These are phyloP conservation scores for Hiodon alosoides DNA, from an alignment of 2,113 vertebrate genomes.

Conservation along the genomic window DNA sequence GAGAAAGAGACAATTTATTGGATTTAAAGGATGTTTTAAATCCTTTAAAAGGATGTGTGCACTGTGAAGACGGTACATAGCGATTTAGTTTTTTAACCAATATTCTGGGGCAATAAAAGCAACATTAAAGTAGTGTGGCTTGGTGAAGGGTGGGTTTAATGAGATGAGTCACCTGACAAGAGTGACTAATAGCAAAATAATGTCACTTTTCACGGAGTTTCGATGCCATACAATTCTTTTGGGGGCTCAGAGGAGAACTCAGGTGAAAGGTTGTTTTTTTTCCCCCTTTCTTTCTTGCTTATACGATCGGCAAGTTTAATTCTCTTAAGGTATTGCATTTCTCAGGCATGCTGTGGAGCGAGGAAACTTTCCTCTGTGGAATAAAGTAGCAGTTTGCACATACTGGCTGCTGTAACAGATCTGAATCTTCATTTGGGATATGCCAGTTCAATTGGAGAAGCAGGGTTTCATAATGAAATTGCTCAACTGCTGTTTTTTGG, in stretches of 20 bases:
- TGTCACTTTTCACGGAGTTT: neutral
- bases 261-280: neutral
- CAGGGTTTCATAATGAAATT: too few species aligned
- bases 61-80: neutral
- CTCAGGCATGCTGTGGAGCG: neutral
- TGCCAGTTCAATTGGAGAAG: too few species aligned
- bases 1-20: neutral
- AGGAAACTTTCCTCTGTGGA: too few species aligned
- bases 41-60: neutral
- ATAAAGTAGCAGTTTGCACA: too few species aligned
- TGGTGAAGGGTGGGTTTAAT: neutral
- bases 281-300: neutral
- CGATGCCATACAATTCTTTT: neutral
- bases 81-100: neutral
- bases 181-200: conserved; percentile 10
- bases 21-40: neutral
- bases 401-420: too few species aligned
- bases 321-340: neutral
- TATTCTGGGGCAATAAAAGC: conserved; percentile 3
- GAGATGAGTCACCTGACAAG: conserved; percentile 5
- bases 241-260: neutral
- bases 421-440: too few species aligned
- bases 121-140: conserved; percentile 11
- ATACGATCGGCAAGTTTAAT: neutral
- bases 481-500: too few species aligned